Percentiles rank a stretch among this genome's conserved stretches.
Conservation (phyloP, 1,140 invertebrate species). For the Drosophila subpulchrella region DNA sequence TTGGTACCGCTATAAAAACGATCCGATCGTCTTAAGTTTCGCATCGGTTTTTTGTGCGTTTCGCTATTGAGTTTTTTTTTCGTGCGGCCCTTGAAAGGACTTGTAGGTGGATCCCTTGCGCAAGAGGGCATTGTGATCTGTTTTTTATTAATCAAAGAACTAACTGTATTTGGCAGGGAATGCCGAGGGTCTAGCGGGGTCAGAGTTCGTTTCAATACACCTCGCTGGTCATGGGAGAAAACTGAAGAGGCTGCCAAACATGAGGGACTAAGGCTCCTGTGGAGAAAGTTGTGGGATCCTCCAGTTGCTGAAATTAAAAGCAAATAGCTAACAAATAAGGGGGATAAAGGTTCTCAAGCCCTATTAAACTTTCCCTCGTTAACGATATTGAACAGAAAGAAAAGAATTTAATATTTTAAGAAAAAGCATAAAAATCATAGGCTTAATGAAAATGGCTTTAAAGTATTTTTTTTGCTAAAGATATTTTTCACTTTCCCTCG, state of each 20-base stretch:
- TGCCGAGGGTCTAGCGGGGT: constrained; percentile 9
- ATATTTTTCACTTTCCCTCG: neutral
- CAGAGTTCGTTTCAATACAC: constrained; percentile 16
- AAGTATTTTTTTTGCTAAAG: neutral
- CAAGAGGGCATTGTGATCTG: constrained; percentile 1
- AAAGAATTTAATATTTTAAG: too few relatives aligned
- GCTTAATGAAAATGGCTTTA: too few relatives aligned
- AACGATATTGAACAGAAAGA: too few relatives aligned
- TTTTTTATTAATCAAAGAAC: constrained; percentile 7
- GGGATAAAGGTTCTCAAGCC: neutral
- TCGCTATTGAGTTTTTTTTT: constrained; percentile 15
- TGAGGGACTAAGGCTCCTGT: neutral
- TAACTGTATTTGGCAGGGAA: constrained; percentile 31
- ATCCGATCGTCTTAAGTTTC: constrained; percentile 74
- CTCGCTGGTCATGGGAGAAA: constrained; percentile 33
- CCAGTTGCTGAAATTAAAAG: neutral
- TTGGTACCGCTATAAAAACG: constrained; percentile 80
- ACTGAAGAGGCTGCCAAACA: neutral
- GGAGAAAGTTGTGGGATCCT: neutral
- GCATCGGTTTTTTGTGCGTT: neutral
- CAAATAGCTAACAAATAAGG: neutral
- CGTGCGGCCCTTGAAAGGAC: constrained; percentile 49
- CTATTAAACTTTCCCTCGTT: neutral
- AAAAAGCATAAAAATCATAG: neutral
- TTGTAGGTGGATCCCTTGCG: constrained; percentile 45